Percentiles rank a stretch among this genome's conserved stretches.
These are phyloP conservation scores for Achatina immaculata DNA, from an alignment of 1,140 invertebrate species.

Conservation along the genomic window DNA sequence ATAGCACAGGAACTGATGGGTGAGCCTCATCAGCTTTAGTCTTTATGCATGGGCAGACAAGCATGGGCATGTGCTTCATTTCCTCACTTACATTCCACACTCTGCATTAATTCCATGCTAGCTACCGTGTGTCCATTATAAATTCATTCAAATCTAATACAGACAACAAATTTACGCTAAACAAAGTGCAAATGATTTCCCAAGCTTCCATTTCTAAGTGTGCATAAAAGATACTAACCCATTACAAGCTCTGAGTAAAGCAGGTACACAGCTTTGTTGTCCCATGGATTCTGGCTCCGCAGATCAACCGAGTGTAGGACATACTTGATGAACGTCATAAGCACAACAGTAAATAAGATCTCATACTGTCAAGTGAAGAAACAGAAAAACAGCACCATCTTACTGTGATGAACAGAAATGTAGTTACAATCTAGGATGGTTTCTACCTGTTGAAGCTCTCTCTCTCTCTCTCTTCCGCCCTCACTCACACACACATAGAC, in stretches of 20 bases:
- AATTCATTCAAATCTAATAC: neutral
- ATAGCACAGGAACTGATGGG: too few species aligned
- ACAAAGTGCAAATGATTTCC: too few species aligned
- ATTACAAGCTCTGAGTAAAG: slow-evolving; percentile 97
- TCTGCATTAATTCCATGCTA: neutral
- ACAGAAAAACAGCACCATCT: neutral
- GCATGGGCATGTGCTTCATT: too few species aligned
- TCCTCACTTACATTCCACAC: too few species aligned
- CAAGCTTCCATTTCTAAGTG: too few species aligned
- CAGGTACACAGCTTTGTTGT: slow-evolving; percentile 97
- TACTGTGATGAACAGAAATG: neutral
- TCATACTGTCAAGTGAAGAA: slow-evolving; percentile 81
- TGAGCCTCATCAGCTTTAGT: too few species aligned
- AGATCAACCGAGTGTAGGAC: slow-evolving; percentile 93
- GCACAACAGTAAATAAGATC: slow-evolving; percentile 92
- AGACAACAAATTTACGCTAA: neutral
- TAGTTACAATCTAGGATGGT: too few species aligned
- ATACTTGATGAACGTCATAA: slow-evolving; percentile 97
- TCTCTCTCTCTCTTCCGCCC: too few species aligned
- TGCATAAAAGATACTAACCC: slow-evolving; percentile 81
- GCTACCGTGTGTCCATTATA: neutral
- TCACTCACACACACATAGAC: too few species aligned
- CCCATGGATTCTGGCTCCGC: slow-evolving; percentile 97
- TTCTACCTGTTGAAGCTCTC: too few species aligned
- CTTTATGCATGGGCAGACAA: too few species aligned